Percentiles rank a stretch among this genome's conserved stretches.
Evolutionary conservation across 2,113 vertebrate species (phyloP).

Genomic region (mouse (Mus musculus)): DNA sequence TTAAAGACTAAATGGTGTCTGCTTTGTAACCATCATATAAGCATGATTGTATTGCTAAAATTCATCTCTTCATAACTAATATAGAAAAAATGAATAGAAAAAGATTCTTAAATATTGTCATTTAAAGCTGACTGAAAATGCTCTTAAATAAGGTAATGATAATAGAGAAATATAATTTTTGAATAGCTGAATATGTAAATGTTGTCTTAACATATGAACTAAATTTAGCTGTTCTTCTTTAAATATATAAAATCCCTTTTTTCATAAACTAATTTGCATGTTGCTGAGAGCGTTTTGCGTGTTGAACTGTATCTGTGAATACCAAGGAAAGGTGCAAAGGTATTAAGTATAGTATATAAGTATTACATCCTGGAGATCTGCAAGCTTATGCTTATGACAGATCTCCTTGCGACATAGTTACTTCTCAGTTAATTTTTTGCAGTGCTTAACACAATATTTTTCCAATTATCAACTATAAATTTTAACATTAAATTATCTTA

Average conservation of each 20-base stretch:
- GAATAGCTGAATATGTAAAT: neutral
- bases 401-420: neutral
- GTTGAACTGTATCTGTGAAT: neutral
- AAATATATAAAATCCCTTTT: neutral
- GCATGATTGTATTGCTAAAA: neutral
- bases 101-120: neutral
- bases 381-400: neutral
- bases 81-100: neutral
- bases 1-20: neutral
- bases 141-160: neutral
- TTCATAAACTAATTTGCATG: neutral
- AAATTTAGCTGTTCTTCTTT: neutral
- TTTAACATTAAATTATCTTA: neutral
- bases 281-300: neutral
- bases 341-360: neutral
- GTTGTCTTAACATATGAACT: neutral
- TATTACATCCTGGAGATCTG: neutral
- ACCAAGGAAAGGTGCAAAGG: neutral
- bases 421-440: neutral
- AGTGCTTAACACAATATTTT: neutral
- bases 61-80: neutral
- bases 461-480: neutral
- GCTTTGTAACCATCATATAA: neutral
- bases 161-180: neutral
- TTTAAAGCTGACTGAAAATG: neutral